These are phyloP conservation scores for Drosophila neonasuta DNA, from an alignment of 2,888 invertebrate species.

Conservation along the genomic window DNA sequence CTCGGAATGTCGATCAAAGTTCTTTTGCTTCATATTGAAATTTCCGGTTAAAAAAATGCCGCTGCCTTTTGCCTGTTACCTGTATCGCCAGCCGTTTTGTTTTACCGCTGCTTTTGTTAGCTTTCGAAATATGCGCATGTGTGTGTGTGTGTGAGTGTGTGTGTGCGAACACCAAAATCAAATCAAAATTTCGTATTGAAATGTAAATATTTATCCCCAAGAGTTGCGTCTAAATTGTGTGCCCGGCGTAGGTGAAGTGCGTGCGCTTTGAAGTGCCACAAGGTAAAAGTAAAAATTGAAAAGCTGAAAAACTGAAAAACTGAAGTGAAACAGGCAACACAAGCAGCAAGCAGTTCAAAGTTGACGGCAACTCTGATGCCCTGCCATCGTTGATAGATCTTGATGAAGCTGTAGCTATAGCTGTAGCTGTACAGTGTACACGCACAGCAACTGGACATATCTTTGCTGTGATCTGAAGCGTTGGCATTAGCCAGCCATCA, in stretches of 20 bases:
- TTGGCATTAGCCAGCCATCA: slow-evolving; percentile 30
- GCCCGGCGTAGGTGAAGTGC: slow-evolving; percentile 63
- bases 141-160: slow-evolving; percentile 13
- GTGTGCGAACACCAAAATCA: slow-evolving; percentile 67
- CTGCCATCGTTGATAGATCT: slow-evolving; percentile 42
- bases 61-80: slow-evolving; percentile 39
- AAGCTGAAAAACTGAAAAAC: slow-evolving; percentile 10
- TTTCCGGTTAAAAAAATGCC: slow-evolving; percentile 43
- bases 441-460: slow-evolving; percentile 60
- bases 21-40: slow-evolving; percentile 23
- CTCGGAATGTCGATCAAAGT: slow-evolving; percentile 29
- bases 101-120: slow-evolving; percentile 50
- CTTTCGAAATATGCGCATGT: slow-evolving; percentile 39
- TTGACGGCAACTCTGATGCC: slow-evolving; percentile 46
- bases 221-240: slow-evolving; percentile 48
- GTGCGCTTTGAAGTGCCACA: slow-evolving; percentile 69
- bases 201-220: slow-evolving; percentile 70
- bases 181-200: slow-evolving; percentile 75
- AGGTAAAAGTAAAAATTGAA: neutral
- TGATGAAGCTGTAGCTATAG: slow-evolving; percentile 37
- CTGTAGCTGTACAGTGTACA: slow-evolving; percentile 34
- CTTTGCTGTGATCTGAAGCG: slow-evolving; percentile 60
- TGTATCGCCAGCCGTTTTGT: slow-evolving; percentile 45
- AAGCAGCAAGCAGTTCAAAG: slow-evolving; percentile 66
- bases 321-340: slow-evolving; percentile 42